Evolutionary conservation across 2,797 vertebrate species (phyloP).

Genomic region (Brotula barbata): DNA sequence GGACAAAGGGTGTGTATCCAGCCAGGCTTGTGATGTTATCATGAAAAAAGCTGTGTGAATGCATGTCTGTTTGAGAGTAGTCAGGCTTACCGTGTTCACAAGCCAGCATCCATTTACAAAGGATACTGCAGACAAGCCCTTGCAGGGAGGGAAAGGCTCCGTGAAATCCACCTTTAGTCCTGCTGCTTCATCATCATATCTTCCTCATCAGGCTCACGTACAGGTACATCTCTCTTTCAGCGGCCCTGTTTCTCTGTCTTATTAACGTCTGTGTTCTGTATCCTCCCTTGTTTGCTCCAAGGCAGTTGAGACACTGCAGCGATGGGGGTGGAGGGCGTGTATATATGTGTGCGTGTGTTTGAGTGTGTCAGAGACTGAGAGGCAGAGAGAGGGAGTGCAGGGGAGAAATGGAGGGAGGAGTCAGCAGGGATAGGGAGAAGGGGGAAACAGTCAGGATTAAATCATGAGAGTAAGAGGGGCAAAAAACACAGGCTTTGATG

Average conservation of each 20-base stretch:
- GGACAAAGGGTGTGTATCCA: slow-evolving; percentile 27
- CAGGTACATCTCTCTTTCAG: slow-evolving; percentile 46
- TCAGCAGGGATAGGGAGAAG: slow-evolving; percentile 63
- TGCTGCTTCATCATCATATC: slow-evolving; percentile 72
- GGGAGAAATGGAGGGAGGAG: slow-evolving; percentile 76
- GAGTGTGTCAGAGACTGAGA: slow-evolving; percentile 74
- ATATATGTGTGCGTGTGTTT: slow-evolving; percentile 71
- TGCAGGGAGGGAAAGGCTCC: slow-evolving; percentile 69
- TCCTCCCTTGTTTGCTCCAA: slow-evolving; percentile 82
- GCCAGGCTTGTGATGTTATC: slow-evolving; percentile 22
- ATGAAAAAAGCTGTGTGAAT: slow-evolving; percentile 1
- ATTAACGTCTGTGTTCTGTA: slow-evolving; percentile 78
- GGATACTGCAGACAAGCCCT: slow-evolving; percentile 79
- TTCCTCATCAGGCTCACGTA: slow-evolving; percentile 53
- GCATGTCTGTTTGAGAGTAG: slow-evolving; percentile 47
- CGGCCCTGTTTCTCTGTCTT: slow-evolving; percentile 66
- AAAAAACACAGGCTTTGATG: slow-evolving; percentile 54
- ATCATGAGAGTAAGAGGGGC: slow-evolving; percentile 61
- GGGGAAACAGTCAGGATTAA: slow-evolving; percentile 74
- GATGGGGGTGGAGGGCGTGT: slow-evolving; percentile 83
- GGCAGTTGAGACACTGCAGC: slow-evolving; percentile 86
- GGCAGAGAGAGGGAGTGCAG: slow-evolving; percentile 70
- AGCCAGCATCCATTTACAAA: slow-evolving; percentile 76
- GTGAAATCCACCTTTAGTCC: slow-evolving; percentile 75
- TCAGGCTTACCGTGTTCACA: slow-evolving; percentile 76